Evolutionary conservation across 2,888 invertebrate species (phyloP), one percentile per base, ranked within the genome.

Genomic region (Chrysodeixis includens): DNA sequence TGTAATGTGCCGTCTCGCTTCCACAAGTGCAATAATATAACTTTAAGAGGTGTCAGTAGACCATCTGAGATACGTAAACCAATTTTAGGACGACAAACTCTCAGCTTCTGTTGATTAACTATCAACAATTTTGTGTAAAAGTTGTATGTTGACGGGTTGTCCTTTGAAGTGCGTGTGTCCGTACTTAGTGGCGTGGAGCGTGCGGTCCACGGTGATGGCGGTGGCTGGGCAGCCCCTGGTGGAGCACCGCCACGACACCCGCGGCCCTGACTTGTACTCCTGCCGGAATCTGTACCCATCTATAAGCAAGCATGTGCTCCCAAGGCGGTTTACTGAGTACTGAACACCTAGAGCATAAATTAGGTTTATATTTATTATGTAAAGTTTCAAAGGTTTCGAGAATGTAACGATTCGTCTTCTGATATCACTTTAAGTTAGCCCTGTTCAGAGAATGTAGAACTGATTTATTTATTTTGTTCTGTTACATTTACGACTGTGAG

Each of bases 191-290:
- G 35, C 6, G 3, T 56, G 16, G 18, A 81, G 44, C 53, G 65
- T 22, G 9, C 62, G 20, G 14, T 68, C 54, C 12, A 78, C 1
- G 1, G 84, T 86, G 26, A 73, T 51, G 1, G 76, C 82, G 5
- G 83, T 83, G n/a, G 81, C 81, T 6, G 76, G 79, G 20, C 83
- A 83, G 12, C 80, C 79, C 26, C 80, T 62, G 56, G 68, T 80
- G 32, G 70, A 67, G 55, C 83, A 86, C 26, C 86, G 69, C 86
- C 86, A 86, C 0, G 83, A 78, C 0, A 75, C 54, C 22, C 81
- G 75, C 12, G 7, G 1, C 6, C 79, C 83, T 12, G 77, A 66
- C 0, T 56, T 2, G 32, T 79, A 79, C 49, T 78, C 79, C 18
- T 67, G 69, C 32, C 73, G 67, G 63, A 74, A 84, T 52, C 69